Evolutionary conservation across 2,888 invertebrate species (phyloP), one percentile per base, ranked within the genome.

Genomic region (Mamestra brassicae): DNA sequence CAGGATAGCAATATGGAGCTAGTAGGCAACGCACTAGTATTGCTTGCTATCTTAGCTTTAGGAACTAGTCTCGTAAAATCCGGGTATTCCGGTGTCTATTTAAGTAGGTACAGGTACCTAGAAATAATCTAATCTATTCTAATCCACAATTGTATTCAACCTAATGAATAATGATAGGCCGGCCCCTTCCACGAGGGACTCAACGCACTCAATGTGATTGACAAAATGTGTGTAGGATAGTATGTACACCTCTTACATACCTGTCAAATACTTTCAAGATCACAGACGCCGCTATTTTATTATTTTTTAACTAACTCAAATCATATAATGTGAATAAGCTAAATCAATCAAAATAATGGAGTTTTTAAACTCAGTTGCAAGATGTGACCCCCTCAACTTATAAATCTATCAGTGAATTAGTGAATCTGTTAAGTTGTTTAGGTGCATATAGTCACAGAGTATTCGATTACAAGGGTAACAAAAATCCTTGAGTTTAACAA

Each of bases 261-360:
- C n/a, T 52, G 26, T 80, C 36, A 47, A 45, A 15, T 7, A 26
- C 8, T 63, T 45, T 72, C 15, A 52, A 38, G 52, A 72, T 52
- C 8, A 52, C 47, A 42, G 15, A n/a, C 17, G 13, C 4, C 13
- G 8, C 10, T 8, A 4, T 15, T 52, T 79, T 38, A 38, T 4
- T 38, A 71, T 52, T 58, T 45, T 57, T 4, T 10, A 26, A 26
- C 13, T 13, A 55, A 45, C 50, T 38, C 3, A 38, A 38, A 38
- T 38, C 6, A 50, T 36, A 17, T 3, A 10, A 38, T 45, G 34
- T 42, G 26, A 55, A 8, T 34, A 34, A 5, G 91, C 89, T 90
- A 90, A 90, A 90, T 87, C 90, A 60, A 65, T 42, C 13, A 52
- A 52, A 47, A 13, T 2, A 26, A 72, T n/a, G n/a, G 10, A 3